phyloP scores from a whole-genome alignment of 2,113 vertebrate species.

The Onychorhynchus coronatus region DNA sequence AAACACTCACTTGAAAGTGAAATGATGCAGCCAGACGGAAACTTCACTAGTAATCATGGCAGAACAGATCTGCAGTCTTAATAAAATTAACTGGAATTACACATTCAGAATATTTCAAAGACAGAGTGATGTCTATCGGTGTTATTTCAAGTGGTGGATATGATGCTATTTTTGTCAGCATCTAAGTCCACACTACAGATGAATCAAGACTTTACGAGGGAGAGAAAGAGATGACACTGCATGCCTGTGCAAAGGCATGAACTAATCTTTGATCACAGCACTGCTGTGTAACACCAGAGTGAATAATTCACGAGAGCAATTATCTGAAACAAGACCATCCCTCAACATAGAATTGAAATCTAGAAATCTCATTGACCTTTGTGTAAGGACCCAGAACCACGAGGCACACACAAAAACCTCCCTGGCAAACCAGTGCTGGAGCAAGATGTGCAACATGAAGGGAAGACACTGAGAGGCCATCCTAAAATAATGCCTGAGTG shows the following conservation, averaged over 20 bases:
- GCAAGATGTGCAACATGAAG: rapidly evolving
- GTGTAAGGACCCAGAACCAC: neutral
- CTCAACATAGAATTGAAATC: neutral
- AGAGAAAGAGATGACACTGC: neutral
- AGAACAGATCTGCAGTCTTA: neutral
- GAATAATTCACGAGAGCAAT: conserved; percentile 59
- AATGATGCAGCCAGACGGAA: neutral
- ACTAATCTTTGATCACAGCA: conserved; percentile 34
- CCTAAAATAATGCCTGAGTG: neutral
- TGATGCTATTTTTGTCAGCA: neutral
- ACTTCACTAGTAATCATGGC: neutral
- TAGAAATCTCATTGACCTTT: neutral
- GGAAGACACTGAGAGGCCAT: neutral
- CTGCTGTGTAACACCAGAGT: neutral
- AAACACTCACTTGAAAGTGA: neutral
- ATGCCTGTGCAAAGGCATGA: neutral
- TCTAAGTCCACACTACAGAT: neutral
- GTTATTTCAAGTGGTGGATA: neutral
- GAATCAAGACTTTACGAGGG: conserved; percentile 18
- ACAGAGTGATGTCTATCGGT: neutral
- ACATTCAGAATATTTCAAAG: neutral
- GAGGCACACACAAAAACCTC: neutral
- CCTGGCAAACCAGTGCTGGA: neutral
- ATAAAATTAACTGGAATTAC: neutral
- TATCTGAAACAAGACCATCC: conserved; percentile 6